Conservation (phyloP, 2,888 invertebrate genomes). For the Trissolcus brochymenae region DNA sequence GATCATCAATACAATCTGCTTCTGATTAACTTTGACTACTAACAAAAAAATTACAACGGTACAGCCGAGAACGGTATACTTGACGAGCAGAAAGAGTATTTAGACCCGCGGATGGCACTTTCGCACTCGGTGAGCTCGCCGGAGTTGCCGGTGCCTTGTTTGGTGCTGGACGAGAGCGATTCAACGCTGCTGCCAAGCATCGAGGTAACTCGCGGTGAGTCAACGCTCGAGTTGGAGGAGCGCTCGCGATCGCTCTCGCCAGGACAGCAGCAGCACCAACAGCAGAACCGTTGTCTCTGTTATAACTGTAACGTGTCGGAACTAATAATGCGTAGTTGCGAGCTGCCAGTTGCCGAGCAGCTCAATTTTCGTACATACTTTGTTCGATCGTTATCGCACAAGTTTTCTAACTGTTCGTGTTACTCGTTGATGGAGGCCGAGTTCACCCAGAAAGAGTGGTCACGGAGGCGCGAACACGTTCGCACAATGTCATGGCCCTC, state of each 20-base stretch:
- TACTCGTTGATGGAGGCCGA: constrained; percentile 57
- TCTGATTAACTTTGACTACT: not conserved
- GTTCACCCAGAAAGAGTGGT: constrained; percentile 12
- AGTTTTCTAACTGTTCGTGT: constrained; percentile 68
- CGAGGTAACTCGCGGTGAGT: constrained; percentile 68
- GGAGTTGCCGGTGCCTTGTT: constrained; percentile 66
- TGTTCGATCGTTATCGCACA: constrained; percentile 67
- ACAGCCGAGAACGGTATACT: not conserved
- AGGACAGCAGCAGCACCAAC: constrained; percentile 48
- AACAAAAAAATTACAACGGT: constrained; percentile 3
- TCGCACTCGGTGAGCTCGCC: constrained; percentile 74
- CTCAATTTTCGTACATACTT: constrained; percentile 68
- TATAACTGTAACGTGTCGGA: constrained; percentile 72
- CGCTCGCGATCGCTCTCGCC: constrained; percentile 67
- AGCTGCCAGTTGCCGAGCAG: constrained; percentile 67
- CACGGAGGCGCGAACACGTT: constrained; percentile 12
- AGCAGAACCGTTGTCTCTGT: constrained; percentile 61
- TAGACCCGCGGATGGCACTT: constrained; percentile 50
- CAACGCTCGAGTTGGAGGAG: constrained; percentile 38
- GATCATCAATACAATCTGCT: no score
- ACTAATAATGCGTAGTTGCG: constrained; percentile 67
- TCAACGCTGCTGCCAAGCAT: constrained; percentile 62
- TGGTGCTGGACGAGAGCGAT: constrained; percentile 42
- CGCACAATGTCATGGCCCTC: constrained; percentile 52
- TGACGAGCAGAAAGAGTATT: not conserved